These are phyloP conservation scores for Suillia variegata DNA, from an alignment of 2,888 invertebrate genomes.

Conservation along the genomic window DNA sequence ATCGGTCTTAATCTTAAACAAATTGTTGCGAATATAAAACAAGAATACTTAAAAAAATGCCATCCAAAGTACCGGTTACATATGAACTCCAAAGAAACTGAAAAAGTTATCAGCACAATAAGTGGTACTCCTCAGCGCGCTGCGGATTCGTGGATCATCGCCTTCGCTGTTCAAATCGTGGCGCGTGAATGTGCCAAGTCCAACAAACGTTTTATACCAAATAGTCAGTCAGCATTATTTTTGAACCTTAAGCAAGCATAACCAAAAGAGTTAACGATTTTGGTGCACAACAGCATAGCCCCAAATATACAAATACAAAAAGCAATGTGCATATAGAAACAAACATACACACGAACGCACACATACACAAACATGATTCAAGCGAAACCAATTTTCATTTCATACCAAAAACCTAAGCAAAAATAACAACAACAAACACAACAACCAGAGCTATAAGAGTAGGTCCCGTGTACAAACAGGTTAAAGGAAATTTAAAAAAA, in stretches of 20 bases:
- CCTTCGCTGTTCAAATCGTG: no score
- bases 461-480: background rate
- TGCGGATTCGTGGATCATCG: no score
- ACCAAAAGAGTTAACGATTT: no score
- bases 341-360: background rate
- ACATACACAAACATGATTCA: slow-evolving; percentile 3
- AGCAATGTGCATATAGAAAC: background rate
- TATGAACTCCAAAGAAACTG: no score
- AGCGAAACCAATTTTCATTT: slow-evolving; percentile 40
- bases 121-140: no score
- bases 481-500: background rate
- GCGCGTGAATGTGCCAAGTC: background rate
- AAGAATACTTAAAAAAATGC: no score
- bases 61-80: no score
- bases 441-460: no score
- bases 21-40: no score
- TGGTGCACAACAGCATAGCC: background rate
- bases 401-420: slow-evolving; percentile 32
- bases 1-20: no score
- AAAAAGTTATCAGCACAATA: no score
- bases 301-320: background rate
- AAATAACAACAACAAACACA: slow-evolving; percentile 19
- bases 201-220: background rate
- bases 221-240: background rate
- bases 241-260: no score